Evolutionary conservation across 2,888 invertebrate species (phyloP).

Genomic region (Quadroppia sp.): DNA sequence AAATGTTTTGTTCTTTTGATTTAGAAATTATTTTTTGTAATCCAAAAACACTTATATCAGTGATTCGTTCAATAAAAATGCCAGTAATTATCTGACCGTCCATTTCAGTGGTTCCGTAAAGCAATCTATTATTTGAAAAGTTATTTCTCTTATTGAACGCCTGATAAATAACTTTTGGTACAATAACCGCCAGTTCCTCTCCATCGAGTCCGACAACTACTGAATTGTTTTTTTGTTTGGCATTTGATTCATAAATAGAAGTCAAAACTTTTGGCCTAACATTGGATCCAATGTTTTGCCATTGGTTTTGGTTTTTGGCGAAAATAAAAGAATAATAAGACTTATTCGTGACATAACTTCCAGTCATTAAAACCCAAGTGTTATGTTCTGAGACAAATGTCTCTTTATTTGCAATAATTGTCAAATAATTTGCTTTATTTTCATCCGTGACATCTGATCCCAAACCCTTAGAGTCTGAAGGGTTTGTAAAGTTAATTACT

Average conservation of each 20-base stretch:
- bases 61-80: constrained; percentile 29
- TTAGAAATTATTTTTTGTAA: background rate
- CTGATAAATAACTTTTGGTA: background rate
- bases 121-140: constrained; percentile 15
- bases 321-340: constrained; percentile 52
- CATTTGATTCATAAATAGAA: background rate
- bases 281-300: constrained; percentile 19
- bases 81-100: constrained; percentile 37
- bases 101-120: constrained; percentile 16
- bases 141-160: background rate
- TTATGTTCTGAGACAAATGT: constrained; percentile 49
- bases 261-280: background rate
- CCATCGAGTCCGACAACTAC: background rate
- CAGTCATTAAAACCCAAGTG: constrained; percentile 51
- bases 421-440: constrained; percentile 44
- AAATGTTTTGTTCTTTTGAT: background rate
- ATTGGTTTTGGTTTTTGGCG: constrained; percentile 49
- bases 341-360: constrained; percentile 50
- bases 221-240: constrained; percentile 5
- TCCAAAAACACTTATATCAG: constrained; percentile 20
- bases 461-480: background rate
- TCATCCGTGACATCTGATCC: background rate
- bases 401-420: constrained; percentile 51
- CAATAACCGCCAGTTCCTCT: background rate
- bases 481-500: constrained; percentile 4